These are phyloP conservation scores for Perca fluviatilis DNA, from an alignment of 2,113 vertebrate species.

Conservation along the genomic window DNA sequence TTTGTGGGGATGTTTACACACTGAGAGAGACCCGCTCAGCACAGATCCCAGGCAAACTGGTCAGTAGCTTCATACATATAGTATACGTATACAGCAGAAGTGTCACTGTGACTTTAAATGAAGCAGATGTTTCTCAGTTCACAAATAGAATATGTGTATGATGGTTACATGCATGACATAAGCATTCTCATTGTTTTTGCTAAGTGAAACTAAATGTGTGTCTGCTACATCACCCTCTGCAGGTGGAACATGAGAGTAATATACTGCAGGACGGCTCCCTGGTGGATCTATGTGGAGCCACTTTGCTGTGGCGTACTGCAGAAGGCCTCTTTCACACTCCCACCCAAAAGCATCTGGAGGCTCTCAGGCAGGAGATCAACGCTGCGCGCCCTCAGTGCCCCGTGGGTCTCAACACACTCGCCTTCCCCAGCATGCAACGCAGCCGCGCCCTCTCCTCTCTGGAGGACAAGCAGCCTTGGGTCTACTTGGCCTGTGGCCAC, in stretches of 20 bases:
- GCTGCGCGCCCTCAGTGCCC: constrained; percentile 96
- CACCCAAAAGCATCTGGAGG: constrained; percentile 98
- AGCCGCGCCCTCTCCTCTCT: constrained; percentile 95
- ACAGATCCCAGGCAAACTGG: constrained; percentile 95
- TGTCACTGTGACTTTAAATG: not conserved
- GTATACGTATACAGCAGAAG: not conserved
- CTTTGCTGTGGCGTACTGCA: constrained; percentile 95
- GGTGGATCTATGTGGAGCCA: constrained; percentile 97
- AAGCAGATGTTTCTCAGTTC: constrained; percentile 21
- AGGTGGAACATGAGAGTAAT: constrained; percentile 98
- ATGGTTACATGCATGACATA: not conserved
- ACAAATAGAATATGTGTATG: not conserved
- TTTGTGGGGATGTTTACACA: constrained; percentile 97
- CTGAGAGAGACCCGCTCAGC: constrained; percentile 96
- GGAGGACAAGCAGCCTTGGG: constrained; percentile 98
- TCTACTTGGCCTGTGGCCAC: constrained; percentile 95
- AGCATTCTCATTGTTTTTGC: not conserved
- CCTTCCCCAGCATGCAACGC: constrained; percentile 96
- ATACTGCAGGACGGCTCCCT: constrained; percentile 95
- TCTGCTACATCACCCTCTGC: constrained; percentile 4
- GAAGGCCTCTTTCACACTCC: constrained; percentile 96
- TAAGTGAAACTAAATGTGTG: not conserved
- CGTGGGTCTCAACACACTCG: constrained; percentile 95
- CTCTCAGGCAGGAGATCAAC: constrained; percentile 97
- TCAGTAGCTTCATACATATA: constrained; percentile 78